Percentiles rank a stretch among this genome's conserved stretches.
These are phyloP conservation scores for Tricholauxania praeusta DNA, from an alignment of 2,888 invertebrate genomes.

Conservation along the genomic window DNA sequence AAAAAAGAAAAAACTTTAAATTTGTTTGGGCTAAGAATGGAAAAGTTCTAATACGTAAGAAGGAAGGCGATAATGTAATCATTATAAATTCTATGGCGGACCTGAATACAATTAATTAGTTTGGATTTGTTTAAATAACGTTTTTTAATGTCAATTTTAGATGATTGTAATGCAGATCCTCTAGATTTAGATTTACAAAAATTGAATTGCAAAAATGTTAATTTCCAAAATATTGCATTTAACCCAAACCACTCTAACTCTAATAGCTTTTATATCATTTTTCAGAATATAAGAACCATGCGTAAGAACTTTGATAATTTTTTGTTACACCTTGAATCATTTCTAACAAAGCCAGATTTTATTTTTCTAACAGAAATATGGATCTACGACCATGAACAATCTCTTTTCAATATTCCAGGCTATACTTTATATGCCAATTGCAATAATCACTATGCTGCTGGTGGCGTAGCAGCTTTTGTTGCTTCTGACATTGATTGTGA, in stretches of 20 bases:
- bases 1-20: constrained; percentile 17
- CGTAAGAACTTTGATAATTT: not conserved
- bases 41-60: not conserved
- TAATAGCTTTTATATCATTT: not conserved
- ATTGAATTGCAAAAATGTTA: constrained; percentile 9
- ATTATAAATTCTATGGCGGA: not conserved
- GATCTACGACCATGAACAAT: constrained; percentile 13
- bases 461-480: not conserved
- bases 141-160: not conserved
- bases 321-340: not conserved
- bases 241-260: not conserved
- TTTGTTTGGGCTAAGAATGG: constrained; percentile 3
- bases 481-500: not conserved
- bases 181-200: not conserved
- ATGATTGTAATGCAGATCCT: not conserved
- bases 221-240: constrained; percentile 8
- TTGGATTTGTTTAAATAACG: not conserved
- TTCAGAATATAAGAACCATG: constrained; percentile 4
- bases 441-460: constrained; percentile 11
- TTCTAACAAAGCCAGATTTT: constrained; percentile 4
- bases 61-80: constrained; percentile 2
- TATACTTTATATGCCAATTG: constrained; percentile 8
- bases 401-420: constrained; percentile 1
- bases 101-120: not conserved
- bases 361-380: constrained; percentile 7